A percentile compares a stretch with the other conserved stretches of the same genome.
phyloP scores from a whole-genome alignment of 2,113 vertebrate species.

The Onychostoma macrolepis region DNA sequence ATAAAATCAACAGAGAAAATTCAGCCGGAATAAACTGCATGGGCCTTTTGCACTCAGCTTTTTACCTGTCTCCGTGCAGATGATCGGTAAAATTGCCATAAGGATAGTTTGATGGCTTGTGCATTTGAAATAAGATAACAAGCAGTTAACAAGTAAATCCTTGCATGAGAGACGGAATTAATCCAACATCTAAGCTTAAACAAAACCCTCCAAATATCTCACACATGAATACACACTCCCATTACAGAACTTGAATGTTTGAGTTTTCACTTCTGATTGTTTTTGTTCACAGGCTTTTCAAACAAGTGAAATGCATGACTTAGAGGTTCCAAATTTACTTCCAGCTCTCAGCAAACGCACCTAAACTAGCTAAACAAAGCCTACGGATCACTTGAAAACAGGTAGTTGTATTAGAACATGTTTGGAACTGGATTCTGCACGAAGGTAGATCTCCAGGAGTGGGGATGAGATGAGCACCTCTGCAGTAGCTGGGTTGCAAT shows the following conservation, averaged over 20 bases:
- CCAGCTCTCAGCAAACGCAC: neutral
- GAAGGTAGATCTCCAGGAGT: neutral
- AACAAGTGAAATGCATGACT: neutral
- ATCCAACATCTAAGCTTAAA: neutral
- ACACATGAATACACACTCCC: constrained; percentile 3
- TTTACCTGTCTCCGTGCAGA: neutral
- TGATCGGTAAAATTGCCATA: neutral
- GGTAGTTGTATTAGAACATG: neutral
- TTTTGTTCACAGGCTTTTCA: constrained; percentile 4
- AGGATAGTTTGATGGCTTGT: neutral
- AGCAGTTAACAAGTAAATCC: neutral
- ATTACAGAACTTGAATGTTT: neutral
- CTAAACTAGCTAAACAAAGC: neutral
- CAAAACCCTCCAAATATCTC: neutral
- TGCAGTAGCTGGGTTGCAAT: neutral
- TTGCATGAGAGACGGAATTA: neutral
- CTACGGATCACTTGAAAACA: neutral
- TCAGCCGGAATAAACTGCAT: neutral
- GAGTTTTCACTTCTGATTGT: neutral
- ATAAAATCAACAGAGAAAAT: constrained; percentile 53
- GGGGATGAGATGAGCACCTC: neutral
- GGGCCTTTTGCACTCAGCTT: neutral
- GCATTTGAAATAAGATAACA: neutral
- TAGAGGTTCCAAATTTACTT: neutral
- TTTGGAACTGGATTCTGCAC: neutral